Percentiles rank a stretch among this genome's conserved stretches.
These are phyloP conservation scores for Cyclopterus lumpus DNA, from an alignment of 2,797 vertebrate species.

Conservation along the genomic window DNA sequence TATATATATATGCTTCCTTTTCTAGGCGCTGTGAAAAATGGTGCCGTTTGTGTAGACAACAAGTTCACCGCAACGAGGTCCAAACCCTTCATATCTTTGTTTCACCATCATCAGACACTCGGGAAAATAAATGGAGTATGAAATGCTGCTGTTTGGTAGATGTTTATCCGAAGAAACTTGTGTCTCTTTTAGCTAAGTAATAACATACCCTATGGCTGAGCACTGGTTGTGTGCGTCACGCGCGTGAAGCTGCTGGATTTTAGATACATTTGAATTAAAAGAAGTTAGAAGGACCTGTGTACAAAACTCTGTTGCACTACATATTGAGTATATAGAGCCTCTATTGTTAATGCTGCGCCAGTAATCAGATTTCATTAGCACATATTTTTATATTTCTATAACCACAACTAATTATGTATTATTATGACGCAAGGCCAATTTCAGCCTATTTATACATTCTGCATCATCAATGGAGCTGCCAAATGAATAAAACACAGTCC, in stretches of 20 bases:
- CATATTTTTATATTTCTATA: background rate
- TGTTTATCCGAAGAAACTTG: conserved; percentile 23
- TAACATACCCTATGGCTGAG: background rate
- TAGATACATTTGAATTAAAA: background rate
- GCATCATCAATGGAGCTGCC: background rate
- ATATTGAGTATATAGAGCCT: background rate
- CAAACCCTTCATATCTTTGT: background rate
- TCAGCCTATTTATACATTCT: background rate
- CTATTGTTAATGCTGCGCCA: background rate
- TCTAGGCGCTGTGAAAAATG: background rate
- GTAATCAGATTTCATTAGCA: background rate
- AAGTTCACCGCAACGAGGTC: background rate
- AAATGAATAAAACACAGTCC: background rate
- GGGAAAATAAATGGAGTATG: conserved; percentile 1
- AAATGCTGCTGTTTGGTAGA: conserved; percentile 2
- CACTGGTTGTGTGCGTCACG: background rate
- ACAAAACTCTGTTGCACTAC: background rate
- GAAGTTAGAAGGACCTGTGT: background rate
- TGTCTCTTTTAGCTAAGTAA: background rate
- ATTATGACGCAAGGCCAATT: background rate
- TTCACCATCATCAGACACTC: conserved; percentile 10
- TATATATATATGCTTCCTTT: background rate
- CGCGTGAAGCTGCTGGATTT: background rate
- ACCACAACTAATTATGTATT: background rate
- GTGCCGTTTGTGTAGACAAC: background rate